phyloP scores from a whole-genome alignment of 2,888 invertebrate species.

The Drosophila sordidula region DNA sequence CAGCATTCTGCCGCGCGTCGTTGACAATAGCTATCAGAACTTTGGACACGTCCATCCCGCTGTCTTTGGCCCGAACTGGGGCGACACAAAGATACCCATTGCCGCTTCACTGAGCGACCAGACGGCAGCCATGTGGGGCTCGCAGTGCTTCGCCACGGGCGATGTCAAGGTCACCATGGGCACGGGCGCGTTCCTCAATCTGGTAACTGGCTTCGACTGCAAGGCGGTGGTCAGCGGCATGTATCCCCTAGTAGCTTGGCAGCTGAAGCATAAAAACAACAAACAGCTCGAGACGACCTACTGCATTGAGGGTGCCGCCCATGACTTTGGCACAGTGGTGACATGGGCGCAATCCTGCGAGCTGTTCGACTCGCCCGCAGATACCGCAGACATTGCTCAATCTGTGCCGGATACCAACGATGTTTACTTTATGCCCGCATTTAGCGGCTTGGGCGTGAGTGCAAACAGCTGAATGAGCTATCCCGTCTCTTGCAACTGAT shows the following conservation, averaged over 20 bases:
- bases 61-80: constrained; percentile 89
- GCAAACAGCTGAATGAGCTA: background rate
- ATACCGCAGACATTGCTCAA: constrained; percentile 89
- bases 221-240: constrained; percentile 93
- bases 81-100: constrained; percentile 88
- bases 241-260: constrained; percentile 97
- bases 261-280: constrained; percentile 55
- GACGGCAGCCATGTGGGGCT: constrained; percentile 95
- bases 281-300: constrained; percentile 86
- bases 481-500: no score
- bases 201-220: constrained; percentile 91
- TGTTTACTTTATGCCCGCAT: constrained; percentile 95
- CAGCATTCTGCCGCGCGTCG: constrained; percentile 91
- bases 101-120: constrained; percentile 87
- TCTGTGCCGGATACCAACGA: constrained; percentile 90
- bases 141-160: constrained; percentile 91
- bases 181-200: constrained; percentile 95
- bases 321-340: constrained; percentile 95
- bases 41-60: constrained; percentile 89
- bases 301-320: constrained; percentile 93
- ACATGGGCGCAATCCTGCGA: constrained; percentile 93
- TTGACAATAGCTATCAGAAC: constrained; percentile 89
- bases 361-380: constrained; percentile 88
- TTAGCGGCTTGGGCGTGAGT: constrained; percentile 93
- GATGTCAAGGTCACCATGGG: constrained; percentile 96